These are phyloP conservation scores for Tragelaphus imberbis DNA, from an alignment of 2,113 vertebrate species.

Conservation along the genomic window DNA sequence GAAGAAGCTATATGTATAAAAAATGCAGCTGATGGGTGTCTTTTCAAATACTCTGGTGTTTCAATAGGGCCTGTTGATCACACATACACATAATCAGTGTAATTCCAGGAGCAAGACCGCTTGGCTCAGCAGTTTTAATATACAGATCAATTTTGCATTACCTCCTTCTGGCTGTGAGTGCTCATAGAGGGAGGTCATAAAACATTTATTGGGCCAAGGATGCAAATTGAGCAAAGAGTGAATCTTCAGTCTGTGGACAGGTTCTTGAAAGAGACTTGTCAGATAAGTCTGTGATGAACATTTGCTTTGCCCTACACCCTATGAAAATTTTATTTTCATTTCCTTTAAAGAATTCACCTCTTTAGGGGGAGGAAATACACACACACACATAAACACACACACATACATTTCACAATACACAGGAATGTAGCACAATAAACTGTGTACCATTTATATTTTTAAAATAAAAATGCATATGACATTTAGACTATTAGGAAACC, in stretches of 20 bases:
- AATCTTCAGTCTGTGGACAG: constrained; percentile 83
- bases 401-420: neutral
- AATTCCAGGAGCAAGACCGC: constrained; percentile 83
- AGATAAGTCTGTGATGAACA: constrained; percentile 71
- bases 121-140: constrained; percentile 92
- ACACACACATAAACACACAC: neutral
- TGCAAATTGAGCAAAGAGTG: constrained; percentile 84
- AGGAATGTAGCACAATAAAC: neutral
- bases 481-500: constrained; percentile 1
- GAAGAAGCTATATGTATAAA: constrained; percentile 26
- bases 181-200: constrained; percentile 87
- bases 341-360: constrained; percentile 59
- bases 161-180: constrained; percentile 87
- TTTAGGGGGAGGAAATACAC: neutral
- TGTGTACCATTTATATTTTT: neutral
- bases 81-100: constrained; percentile 81
- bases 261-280: constrained; percentile 80
- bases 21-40: constrained; percentile 45
- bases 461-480: constrained; percentile 37
- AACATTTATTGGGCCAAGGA: constrained; percentile 90
- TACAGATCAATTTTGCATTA: constrained; percentile 95
- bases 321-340: constrained; percentile 78
- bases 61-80: constrained; percentile 71
- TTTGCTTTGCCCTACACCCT: constrained; percentile 73
- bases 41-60: constrained; percentile 57